These are phyloP conservation scores for Xiphophorus birchmanni DNA, from an alignment of 2,797 vertebrate species.

Conservation along the genomic window DNA sequence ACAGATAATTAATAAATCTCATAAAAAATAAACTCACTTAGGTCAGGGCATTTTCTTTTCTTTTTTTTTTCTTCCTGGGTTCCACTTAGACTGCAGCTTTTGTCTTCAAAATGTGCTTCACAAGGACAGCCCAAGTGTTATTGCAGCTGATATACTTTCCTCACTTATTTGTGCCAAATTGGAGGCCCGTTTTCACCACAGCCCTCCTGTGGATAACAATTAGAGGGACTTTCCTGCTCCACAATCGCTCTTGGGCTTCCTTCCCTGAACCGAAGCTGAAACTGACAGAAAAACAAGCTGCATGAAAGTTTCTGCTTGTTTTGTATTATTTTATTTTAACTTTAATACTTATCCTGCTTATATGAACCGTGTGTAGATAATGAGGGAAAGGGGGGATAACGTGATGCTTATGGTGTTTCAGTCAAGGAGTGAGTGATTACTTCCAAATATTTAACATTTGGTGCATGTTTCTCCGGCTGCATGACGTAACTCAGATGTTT, in stretches of 20 bases:
- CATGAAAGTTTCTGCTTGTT: conserved; percentile 3
- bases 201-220: conserved; percentile 48
- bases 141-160: conserved; percentile 32
- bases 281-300: conserved; percentile 4
- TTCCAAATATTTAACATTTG: neutral
- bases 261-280: conserved; percentile 40
- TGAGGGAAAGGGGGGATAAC: neutral
- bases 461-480: conserved; percentile 3
- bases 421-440: neutral
- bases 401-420: neutral
- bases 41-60: neutral
- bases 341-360: neutral
- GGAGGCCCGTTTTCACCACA: conserved; percentile 33
- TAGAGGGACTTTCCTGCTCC: conserved; percentile 46
- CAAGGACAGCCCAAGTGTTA: conserved; percentile 3
- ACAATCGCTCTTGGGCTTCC: conserved; percentile 30
- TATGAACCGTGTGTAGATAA: neutral
- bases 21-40: neutral
- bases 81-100: neutral
- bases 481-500: conserved; percentile 50
- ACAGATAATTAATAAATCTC: neutral
- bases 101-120: neutral
- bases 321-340: neutral
- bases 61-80: neutral
- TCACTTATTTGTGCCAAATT: conserved; percentile 53